phyloP scores from a whole-genome alignment of 1,140 invertebrate genomes.

The Diorhabda elongata region DNA sequence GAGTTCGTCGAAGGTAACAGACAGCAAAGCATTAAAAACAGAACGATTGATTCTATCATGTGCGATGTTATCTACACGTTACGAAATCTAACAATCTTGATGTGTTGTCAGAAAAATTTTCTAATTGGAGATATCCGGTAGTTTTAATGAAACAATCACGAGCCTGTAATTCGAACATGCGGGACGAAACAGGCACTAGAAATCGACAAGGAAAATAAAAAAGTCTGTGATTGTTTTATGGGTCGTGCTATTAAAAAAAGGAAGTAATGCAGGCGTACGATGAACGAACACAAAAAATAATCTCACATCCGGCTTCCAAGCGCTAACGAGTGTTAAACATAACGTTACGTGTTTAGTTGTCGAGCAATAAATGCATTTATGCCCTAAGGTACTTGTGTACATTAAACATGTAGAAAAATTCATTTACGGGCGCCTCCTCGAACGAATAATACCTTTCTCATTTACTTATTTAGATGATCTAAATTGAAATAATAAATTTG shows the following conservation, averaged over 20 bases:
- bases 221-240: conserved; percentile 9
- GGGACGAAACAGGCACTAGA: background rate
- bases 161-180: conserved; percentile 4
- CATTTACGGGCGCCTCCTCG: background rate
- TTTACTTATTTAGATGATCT: no score
- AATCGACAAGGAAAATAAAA: conserved; percentile 11
- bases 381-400: conserved; percentile 12
- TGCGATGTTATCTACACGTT: background rate
- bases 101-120: conserved; percentile 4
- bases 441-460: background rate
- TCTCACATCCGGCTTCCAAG: conserved; percentile 19
- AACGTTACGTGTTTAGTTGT: conserved; percentile 12
- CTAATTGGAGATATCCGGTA: conserved; percentile 11
- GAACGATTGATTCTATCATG: background rate
- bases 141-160: conserved; percentile 12
- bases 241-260: conserved; percentile 11
- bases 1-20: background rate
- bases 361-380: conserved; percentile 13
- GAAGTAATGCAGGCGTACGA: conserved; percentile 8
- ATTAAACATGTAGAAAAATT: conserved; percentile 11
- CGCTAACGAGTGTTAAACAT: conserved; percentile 14
- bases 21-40: background rate
- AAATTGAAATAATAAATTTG: no score
- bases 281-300: conserved; percentile 12
- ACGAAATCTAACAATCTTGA: background rate